A percentile compares a stretch with the other conserved stretches of the same genome.
Conservation (phyloP, 2,797 vertebrate species). For the Phataginus tetradactyla region DNA sequence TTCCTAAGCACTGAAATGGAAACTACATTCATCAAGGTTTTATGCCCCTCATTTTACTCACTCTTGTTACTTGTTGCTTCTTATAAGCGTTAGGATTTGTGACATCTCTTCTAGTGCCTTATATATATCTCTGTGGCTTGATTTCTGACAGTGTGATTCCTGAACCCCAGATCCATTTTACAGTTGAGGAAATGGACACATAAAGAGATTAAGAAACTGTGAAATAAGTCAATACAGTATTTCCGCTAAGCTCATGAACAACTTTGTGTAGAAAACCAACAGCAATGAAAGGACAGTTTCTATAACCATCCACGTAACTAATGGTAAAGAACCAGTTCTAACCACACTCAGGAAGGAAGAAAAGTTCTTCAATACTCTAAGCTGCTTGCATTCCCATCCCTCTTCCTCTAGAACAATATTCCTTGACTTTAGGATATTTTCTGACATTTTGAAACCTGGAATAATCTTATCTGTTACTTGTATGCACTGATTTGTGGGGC, state of each 20-base stretch:
- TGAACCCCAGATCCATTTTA: not conserved
- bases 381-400: not conserved
- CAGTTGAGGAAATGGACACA: not conserved
- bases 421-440: not conserved
- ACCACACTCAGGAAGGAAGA: not conserved
- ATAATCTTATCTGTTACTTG: not conserved
- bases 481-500: not conserved
- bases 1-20: not conserved
- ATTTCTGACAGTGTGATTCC: not conserved
- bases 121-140: not conserved
- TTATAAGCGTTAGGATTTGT: not conserved
- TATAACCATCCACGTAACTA: accelerated
- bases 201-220: not conserved
- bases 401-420: not conserved
- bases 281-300: not conserved
- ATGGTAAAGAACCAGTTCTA: not conserved
- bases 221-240: not conserved
- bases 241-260: not conserved
- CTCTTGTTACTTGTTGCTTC: not conserved
- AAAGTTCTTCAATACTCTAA: not conserved
- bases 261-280: not conserved
- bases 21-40: not conserved
- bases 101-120: not conserved
- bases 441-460: not conserved
- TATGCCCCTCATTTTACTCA: not conserved